Percentiles rank a stretch among this genome's conserved stretches.
Evolutionary conservation across 2,888 invertebrate species (phyloP).

Genomic region (Mallateleia sp.): DNA sequence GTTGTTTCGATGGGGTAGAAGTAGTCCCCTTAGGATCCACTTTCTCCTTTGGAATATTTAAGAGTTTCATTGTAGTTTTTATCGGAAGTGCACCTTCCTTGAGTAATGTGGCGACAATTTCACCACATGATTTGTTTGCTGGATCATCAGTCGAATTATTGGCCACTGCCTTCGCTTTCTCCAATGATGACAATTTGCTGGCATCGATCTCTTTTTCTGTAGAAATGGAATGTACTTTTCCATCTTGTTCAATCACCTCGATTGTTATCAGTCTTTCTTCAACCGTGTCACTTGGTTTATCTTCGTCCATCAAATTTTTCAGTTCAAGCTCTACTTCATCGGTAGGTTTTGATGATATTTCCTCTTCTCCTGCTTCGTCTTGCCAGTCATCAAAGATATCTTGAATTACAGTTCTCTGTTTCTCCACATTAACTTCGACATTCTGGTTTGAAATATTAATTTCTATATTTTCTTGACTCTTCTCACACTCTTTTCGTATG

Average conservation of each 20-base stretch:
- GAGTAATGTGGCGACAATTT: slow-evolving; percentile 65
- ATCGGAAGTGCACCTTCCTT: slow-evolving; percentile 52
- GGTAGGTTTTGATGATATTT: slow-evolving; percentile 74
- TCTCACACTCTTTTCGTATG: slow-evolving; percentile 52
- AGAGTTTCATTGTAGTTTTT: slow-evolving; percentile 48
- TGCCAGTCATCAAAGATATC: slow-evolving; percentile 89
- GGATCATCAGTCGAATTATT: slow-evolving; percentile 48
- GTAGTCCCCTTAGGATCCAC: not conserved
- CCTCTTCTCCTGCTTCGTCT: slow-evolving; percentile 86
- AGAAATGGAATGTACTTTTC: slow-evolving; percentile 51
- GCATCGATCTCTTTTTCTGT: slow-evolving; percentile 49
- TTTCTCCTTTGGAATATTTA: slow-evolving; percentile 53
- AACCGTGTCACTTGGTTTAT: slow-evolving; percentile 75
- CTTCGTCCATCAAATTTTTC: slow-evolving; percentile 86
- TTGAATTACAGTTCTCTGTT: slow-evolving; percentile 87
- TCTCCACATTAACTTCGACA: slow-evolving; percentile 52
- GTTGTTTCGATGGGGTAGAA: slow-evolving; percentile 77
- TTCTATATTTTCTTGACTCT: slow-evolving; percentile 11
- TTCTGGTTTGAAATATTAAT: not conserved
- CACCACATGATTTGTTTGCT: slow-evolving; percentile 69
- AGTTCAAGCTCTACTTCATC: slow-evolving; percentile 87
- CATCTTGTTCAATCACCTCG: slow-evolving; percentile 67
- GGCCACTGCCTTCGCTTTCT: slow-evolving; percentile 18
- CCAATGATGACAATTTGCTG: slow-evolving; percentile 1
- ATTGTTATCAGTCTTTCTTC: slow-evolving; percentile 61